phyloP scores from a whole-genome alignment of 2,113 vertebrate species.

The Pseudolaguvia tuberculata region DNA sequence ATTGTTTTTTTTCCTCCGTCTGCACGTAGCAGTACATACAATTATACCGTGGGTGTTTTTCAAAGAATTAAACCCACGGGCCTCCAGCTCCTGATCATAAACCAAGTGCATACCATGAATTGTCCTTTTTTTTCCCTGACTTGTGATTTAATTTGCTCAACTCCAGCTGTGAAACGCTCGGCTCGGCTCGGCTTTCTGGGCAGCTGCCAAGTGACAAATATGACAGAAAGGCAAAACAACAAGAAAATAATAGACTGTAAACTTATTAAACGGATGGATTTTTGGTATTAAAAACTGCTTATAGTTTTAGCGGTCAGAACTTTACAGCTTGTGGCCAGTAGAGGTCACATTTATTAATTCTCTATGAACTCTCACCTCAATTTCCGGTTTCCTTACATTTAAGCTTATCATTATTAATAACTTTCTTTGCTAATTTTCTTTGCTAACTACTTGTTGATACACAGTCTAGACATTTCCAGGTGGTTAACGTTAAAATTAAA shows the following conservation, averaged over 20 bases:
- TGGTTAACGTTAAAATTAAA: too few relatives aligned
- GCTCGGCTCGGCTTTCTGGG: constrained; percentile 38
- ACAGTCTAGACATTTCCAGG: not conserved
- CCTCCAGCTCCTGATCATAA: constrained; percentile 28
- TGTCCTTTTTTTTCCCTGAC: constrained; percentile 29
- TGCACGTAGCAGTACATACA: constrained; percentile 17
- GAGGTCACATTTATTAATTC: not conserved
- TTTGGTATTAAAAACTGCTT: constrained; percentile 13
- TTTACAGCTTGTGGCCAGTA: not conserved
- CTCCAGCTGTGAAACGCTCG: constrained; percentile 26
- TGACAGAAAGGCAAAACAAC: constrained; percentile 35
- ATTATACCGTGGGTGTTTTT: constrained; percentile 32
- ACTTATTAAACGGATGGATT: constrained; percentile 45
- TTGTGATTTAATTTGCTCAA: constrained; percentile 28
- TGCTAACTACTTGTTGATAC: not conserved
- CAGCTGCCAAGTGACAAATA: constrained; percentile 33
- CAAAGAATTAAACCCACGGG: constrained; percentile 6
- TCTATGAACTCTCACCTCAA: not conserved
- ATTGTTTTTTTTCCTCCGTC: constrained; percentile 33
- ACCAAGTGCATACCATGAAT: constrained; percentile 35
- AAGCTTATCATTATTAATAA: too few relatives aligned
- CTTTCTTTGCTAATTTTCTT: not conserved
- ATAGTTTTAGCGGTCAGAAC: not conserved
- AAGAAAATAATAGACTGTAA: constrained; percentile 39
- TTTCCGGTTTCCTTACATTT: not conserved